Base-by-base conservation (phyloP, 1,140 invertebrate genomes). In the Drosophila burlai region DNA sequence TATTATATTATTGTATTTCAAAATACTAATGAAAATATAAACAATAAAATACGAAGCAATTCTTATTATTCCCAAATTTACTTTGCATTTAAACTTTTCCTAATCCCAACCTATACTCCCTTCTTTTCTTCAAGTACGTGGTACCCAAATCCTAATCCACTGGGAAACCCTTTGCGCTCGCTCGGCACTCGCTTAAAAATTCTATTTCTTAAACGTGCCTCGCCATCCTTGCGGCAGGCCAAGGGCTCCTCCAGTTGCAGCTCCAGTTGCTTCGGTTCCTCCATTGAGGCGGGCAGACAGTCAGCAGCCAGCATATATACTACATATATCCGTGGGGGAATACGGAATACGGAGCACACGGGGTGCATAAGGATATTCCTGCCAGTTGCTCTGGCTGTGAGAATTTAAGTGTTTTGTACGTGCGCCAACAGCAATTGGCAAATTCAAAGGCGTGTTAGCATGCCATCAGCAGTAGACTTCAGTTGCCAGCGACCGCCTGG, bases 341-440 rank as follows among this genome's bases (percentile, higher is more conserved):
- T 71, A 49, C 16, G 42, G 40, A 38, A 38, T 38, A 24, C 52
- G 11, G 11, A 52, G 50, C 15, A 34, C 49, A 52, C 60, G 36
- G 49, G 49, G 47, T 50, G 36, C 46, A 66, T 31, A 69, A 45
- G 68, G 57, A 59, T 74, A 74, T 73, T 61, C 55, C 47, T 29
- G 8, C 47, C 57, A 59, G 69, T 65, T 68, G 31, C 78, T 81
- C 76, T 80, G 85, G 79, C 85, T 89, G 85, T 85, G 90, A 80
- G 84, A 91, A 91, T 91, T 91, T 91, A 91, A 91, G 90, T 91
- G 90, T 87, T 92, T 91, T 85, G 90, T 91, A 91, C 90, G 90
- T 91, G 90, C 90, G 90, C 90, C 90, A 91, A 91, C 84, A 86
- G 90, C 90, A 91, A 91, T 91, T 91, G 90, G 90, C 90, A 91